A percentile compares a stretch with the other conserved stretches of the same genome.
These are phyloP conservation scores for Ladona fulva DNA, from an alignment of 1,140 invertebrate genomes.

Conservation along the genomic window DNA sequence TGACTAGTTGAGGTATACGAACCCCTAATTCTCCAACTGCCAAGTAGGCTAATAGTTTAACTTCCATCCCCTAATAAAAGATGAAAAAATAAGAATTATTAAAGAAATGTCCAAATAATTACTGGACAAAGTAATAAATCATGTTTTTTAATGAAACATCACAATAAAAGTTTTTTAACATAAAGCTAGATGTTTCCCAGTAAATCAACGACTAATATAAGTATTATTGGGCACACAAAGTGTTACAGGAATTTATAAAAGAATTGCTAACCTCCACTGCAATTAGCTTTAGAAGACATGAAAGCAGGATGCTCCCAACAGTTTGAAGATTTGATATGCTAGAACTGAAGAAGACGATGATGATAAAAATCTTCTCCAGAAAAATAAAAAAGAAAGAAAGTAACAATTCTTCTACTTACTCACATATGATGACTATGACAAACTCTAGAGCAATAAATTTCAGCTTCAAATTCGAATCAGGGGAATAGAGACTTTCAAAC, in stretches of 20 bases:
- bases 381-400: too few species aligned
- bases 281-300: slow-evolving; percentile 60
- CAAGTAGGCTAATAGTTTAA: slow-evolving; percentile 59
- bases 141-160: too few species aligned
- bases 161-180: too few species aligned
- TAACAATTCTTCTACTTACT: slow-evolving; percentile 44
- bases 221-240: neutral
- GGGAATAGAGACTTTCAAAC: slow-evolving; percentile 79
- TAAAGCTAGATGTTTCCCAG: too few species aligned
- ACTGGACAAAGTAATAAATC: too few species aligned
- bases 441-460: slow-evolving; percentile 73
- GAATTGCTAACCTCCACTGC: slow-evolving; percentile 39
- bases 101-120: too few species aligned
- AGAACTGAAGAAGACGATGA: slow-evolving; percentile 42
- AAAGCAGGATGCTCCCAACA: slow-evolving; percentile 54
- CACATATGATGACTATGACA: slow-evolving; percentile 66
- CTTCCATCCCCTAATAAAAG: neutral
- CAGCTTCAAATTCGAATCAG: slow-evolving; percentile 70
- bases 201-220: neutral
- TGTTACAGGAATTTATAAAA: neutral
- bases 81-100: neutral
- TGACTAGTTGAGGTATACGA: slow-evolving; percentile 57
- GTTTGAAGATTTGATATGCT: slow-evolving; percentile 46
- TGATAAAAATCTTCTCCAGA: too few species aligned
- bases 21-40: slow-evolving; percentile 62